phyloP scores from a whole-genome alignment of 2,888 invertebrate genomes.

The Pecten maximus region DNA sequence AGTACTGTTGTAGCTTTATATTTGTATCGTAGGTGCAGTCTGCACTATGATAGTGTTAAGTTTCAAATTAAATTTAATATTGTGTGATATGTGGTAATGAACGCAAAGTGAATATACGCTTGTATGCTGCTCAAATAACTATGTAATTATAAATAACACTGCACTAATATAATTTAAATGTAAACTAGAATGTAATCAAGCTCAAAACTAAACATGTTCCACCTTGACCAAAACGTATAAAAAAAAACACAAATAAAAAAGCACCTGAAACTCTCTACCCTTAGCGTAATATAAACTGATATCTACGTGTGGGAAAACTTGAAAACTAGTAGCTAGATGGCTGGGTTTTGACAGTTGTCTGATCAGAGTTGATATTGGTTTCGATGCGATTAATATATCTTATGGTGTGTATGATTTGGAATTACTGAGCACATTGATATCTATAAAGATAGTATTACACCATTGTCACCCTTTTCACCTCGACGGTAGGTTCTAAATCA shows the following conservation, averaged over 20 bases:
- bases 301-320: not conserved
- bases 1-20: not conserved
- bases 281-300: not conserved
- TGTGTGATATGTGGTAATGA: not conserved
- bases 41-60: not conserved
- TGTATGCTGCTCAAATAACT: slow-evolving; percentile 12
- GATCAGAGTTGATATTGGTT: too few species aligned
- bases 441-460: too few species aligned
- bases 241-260: not conserved
- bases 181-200: not conserved
- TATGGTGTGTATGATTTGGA: too few species aligned
- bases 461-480: too few species aligned
- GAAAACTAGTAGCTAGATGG: not conserved
- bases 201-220: not conserved
- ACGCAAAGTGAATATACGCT: not conserved
- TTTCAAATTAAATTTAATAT: slow-evolving; percentile 16
- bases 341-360: too few species aligned
- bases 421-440: too few species aligned
- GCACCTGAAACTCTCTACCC: not conserved
- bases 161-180: not conserved
- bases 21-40: not conserved
- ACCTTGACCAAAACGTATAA: slow-evolving; percentile 1
- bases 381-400: too few species aligned
- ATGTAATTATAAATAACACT: not conserved
- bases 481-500: too few species aligned